Conservation (phyloP, 1,140 invertebrate genomes). For the Saxidomus purpurata region DNA sequence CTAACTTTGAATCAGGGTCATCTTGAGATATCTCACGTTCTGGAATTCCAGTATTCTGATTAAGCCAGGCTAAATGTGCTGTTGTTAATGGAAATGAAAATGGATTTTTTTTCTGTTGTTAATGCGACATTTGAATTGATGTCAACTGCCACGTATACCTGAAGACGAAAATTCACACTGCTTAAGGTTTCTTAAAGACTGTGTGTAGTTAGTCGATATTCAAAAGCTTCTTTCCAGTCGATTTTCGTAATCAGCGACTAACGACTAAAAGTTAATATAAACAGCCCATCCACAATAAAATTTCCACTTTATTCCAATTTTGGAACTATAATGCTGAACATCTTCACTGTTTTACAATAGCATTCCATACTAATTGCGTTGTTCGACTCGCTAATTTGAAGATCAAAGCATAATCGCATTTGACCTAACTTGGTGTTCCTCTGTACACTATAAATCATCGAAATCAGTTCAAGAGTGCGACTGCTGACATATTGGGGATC, state of each 20-base stretch:
- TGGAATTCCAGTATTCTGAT: constrained; percentile 33
- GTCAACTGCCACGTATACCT: constrained; percentile 27
- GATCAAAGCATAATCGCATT: constrained; percentile 33
- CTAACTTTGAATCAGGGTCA: neutral
- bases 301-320: constrained; percentile 3
- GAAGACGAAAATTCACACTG: constrained; percentile 31
- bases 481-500: constrained; percentile 31
- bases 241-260: constrained; percentile 26
- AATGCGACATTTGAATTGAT: constrained; percentile 11
- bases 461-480: neutral
- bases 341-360: neutral
- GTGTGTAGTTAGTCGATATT: constrained; percentile 3
- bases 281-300: constrained; percentile 34
- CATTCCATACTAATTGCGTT: neutral
- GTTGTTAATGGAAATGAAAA: neutral
- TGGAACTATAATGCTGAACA: neutral
- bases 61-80: constrained; percentile 9
- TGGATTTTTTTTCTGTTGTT: no score
- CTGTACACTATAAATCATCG: constrained; percentile 18
- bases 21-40: neutral
- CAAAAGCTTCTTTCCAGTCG: constrained; percentile 1
- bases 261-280: constrained; percentile 35
- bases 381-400: constrained; percentile 23
- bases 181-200: constrained; percentile 9
- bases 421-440: neutral